phyloP scores from a whole-genome alignment of 2,797 vertebrate species.

The Falco biarmicus region DNA sequence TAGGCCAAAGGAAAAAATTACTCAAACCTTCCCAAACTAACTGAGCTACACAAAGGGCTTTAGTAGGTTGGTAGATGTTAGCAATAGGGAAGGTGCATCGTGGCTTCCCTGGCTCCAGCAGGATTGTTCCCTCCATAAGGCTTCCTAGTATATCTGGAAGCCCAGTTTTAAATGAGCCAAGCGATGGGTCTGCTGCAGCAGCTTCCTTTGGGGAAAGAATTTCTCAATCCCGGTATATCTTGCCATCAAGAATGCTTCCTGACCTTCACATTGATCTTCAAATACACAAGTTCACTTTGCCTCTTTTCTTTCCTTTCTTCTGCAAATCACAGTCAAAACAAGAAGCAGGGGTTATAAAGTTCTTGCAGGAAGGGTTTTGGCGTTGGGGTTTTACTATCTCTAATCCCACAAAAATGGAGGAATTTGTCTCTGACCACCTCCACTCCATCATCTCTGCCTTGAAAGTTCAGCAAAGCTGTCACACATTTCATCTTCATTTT shows the following conservation, averaged over 20 bases:
- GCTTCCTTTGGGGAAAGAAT: not conserved
- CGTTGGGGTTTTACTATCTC: not conserved
- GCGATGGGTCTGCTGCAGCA: not conserved
- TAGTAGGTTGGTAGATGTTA: not conserved
- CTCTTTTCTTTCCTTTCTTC: not conserved
- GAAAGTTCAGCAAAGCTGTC: not conserved
- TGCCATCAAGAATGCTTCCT: not conserved
- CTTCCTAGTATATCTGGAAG: not conserved
- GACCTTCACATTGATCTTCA: not conserved
- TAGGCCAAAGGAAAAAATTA: constrained; percentile 3
- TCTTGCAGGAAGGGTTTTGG: not conserved
- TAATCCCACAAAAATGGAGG: not conserved
- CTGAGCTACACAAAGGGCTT: not conserved
- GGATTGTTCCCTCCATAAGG: not conserved
- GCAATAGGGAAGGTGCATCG: not conserved
- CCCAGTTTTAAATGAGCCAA: not conserved
- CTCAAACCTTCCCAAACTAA: not conserved
- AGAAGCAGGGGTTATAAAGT: not conserved
- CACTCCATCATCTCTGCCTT: not conserved
- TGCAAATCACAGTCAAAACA: not conserved
- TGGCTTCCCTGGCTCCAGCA: not conserved
- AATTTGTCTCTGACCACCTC: not conserved
- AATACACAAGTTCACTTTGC: not conserved
- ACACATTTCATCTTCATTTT: not conserved
- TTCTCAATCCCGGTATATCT: not conserved